Percentiles rank a stretch among this genome's conserved stretches.
These are phyloP conservation scores for Agrilus mali DNA, from an alignment of 2,888 invertebrate genomes.

Conservation along the genomic window DNA sequence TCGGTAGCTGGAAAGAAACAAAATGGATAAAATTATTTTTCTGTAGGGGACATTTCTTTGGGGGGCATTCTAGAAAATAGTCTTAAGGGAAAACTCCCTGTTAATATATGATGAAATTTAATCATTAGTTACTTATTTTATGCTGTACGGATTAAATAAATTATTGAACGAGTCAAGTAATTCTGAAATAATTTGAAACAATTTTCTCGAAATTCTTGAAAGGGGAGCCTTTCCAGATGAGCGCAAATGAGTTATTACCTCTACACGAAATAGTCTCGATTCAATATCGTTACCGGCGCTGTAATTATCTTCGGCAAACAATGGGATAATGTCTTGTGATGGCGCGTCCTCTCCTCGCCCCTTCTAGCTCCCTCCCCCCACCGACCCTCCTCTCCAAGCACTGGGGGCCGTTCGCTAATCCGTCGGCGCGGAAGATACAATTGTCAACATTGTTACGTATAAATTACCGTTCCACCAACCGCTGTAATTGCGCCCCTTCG, in stretches of 20 bases:
- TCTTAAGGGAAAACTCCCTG: too few species aligned
- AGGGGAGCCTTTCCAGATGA: too few species aligned
- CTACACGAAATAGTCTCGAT: conserved; percentile 10
- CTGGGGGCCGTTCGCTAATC: conserved; percentile 10
- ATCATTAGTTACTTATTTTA: too few species aligned
- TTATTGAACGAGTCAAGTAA: not conserved
- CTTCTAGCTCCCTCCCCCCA: not conserved
- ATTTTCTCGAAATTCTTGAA: too few species aligned
- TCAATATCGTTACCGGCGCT: conserved; percentile 25
- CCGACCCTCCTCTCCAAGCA: conserved; percentile 4
- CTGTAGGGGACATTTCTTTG: not conserved
- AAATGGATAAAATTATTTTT: conserved; percentile 1
- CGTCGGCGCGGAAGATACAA: conserved; percentile 21
- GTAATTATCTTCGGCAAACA: conserved; percentile 33
- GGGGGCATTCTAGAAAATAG: too few species aligned
- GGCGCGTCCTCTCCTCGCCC: too few species aligned
- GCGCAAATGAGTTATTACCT: too few species aligned
- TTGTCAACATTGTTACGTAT: conserved; percentile 27
- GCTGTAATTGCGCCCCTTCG: conserved; percentile 23
- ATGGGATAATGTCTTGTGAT: conserved; percentile 23
- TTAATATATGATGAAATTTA: too few species aligned
- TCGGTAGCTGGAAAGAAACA: conserved; percentile 25
- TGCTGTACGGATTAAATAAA: too few species aligned
- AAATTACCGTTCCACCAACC: conserved; percentile 32
- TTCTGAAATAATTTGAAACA: too few species aligned